A percentile compares a stretch with the other conserved stretches of the same genome.
These are phyloP conservation scores for Ametastegia equiseti DNA, from an alignment of 2,888 invertebrate species.

Conservation along the genomic window DNA sequence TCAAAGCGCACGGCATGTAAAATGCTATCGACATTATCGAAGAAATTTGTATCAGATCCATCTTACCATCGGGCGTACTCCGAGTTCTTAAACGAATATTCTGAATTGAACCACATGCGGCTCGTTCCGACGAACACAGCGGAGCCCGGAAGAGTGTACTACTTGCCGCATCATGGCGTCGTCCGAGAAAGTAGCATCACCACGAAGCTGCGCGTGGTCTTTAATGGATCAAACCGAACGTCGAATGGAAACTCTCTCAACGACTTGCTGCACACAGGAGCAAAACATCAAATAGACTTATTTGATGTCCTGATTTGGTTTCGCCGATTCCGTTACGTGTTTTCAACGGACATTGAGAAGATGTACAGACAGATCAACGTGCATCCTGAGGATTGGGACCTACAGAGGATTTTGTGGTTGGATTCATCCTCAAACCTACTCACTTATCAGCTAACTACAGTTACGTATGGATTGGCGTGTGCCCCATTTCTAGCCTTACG, in stretches of 20 bases:
- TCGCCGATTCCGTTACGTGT: slow-evolving; percentile 38
- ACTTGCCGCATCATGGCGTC: slow-evolving; percentile 51
- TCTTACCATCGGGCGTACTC: background rate
- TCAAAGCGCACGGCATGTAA: background rate
- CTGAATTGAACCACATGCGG: slow-evolving; percentile 2
- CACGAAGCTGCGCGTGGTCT: background rate
- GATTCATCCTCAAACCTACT: background rate
- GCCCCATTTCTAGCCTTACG: slow-evolving; percentile 51
- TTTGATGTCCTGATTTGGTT: slow-evolving; percentile 50
- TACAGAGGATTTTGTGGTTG: slow-evolving; percentile 50
- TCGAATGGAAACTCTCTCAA: background rate
- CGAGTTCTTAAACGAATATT: slow-evolving; percentile 14
- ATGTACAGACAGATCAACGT: slow-evolving; percentile 29
- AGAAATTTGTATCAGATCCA: background rate
- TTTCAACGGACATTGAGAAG: slow-evolving; percentile 48
- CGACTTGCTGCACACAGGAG: background rate
- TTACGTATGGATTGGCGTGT: slow-evolving; percentile 45
- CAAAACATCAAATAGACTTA: slow-evolving; percentile 24
- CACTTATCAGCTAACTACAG: slow-evolving; percentile 48
- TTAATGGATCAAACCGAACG: background rate
- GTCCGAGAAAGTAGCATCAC: slow-evolving; percentile 12
- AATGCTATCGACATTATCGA: background rate
- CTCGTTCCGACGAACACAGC: background rate
- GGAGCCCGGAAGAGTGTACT: slow-evolving; percentile 18
- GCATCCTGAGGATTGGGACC: slow-evolving; percentile 41